Conservation (phyloP, 2,113 vertebrate species). For the Burhinus bistriatus region DNA sequence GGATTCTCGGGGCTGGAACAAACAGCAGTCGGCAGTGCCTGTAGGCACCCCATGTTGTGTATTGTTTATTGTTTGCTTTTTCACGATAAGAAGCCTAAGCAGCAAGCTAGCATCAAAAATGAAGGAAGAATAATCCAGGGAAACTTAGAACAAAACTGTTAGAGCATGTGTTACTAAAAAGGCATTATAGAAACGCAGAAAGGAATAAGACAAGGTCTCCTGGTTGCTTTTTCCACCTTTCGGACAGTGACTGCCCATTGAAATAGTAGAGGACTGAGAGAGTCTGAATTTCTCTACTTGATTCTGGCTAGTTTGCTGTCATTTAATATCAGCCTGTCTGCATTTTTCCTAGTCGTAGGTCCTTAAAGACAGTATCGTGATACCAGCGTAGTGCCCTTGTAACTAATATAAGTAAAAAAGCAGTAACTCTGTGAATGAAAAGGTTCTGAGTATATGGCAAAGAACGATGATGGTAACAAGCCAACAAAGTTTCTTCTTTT, state of each 20-base stretch:
- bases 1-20: not conserved
- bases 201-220: not conserved
- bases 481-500: not conserved
- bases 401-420: not conserved
- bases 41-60: not conserved
- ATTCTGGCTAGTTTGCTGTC: not conserved
- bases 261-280: not conserved
- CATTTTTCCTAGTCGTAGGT: not conserved
- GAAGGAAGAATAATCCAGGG: not conserved
- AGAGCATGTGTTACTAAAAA: not conserved
- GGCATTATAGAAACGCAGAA: not conserved
- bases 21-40: not conserved
- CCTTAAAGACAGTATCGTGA: not conserved
- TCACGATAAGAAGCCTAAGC: not conserved
- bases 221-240: not conserved
- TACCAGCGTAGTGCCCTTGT: not conserved
- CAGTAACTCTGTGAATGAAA: not conserved
- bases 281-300: not conserved
- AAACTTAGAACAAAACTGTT: not conserved
- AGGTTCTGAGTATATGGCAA: not conserved
- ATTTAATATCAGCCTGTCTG: not conserved
- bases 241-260: no score
- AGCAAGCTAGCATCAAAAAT: not conserved
- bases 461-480: not conserved
- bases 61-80: not conserved